phyloP scores from a whole-genome alignment of 1,140 invertebrate species.

The Ectropis grisescens region DNA sequence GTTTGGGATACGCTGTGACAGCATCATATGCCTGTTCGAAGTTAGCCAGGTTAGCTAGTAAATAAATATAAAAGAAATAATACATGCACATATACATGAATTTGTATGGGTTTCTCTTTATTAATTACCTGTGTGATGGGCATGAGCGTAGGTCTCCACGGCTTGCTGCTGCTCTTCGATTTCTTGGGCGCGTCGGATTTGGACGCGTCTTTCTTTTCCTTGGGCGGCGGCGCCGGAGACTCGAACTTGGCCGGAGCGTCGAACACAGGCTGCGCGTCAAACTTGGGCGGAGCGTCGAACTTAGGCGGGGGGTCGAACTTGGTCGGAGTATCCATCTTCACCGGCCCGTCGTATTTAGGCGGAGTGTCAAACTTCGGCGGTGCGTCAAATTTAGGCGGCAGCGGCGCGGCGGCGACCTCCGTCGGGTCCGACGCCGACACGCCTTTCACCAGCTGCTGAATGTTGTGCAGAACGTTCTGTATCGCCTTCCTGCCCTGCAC shows the following conservation, averaged over 20 bases:
- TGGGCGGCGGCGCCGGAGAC: constrained; percentile 19
- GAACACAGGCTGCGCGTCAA: constrained; percentile 34
- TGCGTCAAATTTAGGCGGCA: constrained; percentile 18
- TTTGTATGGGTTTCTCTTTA: no score
- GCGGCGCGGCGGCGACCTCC: constrained; percentile 36
- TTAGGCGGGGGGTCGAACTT: no score
- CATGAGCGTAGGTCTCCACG: constrained; percentile 78
- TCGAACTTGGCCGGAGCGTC: constrained; percentile 7
- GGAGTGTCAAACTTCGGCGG: constrained; percentile 43
- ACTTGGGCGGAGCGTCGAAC: constrained; percentile 34
- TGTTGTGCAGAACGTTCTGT: constrained; percentile 63
- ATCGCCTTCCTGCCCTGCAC: constrained; percentile 57
- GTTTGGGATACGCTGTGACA: no score
- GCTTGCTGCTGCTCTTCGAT: constrained; percentile 68
- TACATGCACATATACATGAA: no score
- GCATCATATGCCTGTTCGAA: no score
- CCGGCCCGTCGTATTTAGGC: constrained; percentile 18
- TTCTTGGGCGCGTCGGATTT: constrained; percentile 58
- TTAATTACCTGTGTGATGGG: constrained; percentile 72
- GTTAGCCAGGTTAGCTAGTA: no score
- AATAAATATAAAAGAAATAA: no score
- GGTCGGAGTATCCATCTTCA: constrained; percentile 9
- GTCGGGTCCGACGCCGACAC: constrained; percentile 55
- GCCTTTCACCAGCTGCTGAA: constrained; percentile 60
- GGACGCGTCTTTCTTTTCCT: constrained; percentile 32